phyloP scores from a whole-genome alignment of 2,888 invertebrate genomes.

The Aleiodes alternator region DNA sequence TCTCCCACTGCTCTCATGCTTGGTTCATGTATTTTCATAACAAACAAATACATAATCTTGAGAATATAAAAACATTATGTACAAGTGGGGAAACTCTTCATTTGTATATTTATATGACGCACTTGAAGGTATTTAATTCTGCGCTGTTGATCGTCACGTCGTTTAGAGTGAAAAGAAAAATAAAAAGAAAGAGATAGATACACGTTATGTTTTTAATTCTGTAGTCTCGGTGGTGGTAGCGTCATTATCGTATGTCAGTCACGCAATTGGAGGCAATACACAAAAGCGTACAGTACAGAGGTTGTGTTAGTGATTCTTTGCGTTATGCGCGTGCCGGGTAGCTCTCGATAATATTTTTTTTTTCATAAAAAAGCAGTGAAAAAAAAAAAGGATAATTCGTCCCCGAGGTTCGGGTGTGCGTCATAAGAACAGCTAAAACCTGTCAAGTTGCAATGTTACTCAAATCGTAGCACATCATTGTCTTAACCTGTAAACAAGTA shows the following conservation, averaged over 20 bases:
- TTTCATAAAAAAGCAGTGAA: background rate
- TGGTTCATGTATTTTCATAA: too few species aligned
- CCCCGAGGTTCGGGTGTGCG: background rate
- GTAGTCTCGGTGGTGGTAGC: background rate
- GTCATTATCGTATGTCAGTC: constrained; percentile 6
- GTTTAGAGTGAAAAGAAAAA: too few species aligned
- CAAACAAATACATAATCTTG: too few species aligned
- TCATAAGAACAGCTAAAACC: constrained; percentile 14
- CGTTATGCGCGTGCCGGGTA: constrained; percentile 19
- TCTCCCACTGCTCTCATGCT: too few species aligned
- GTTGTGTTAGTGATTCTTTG: constrained; percentile 4
- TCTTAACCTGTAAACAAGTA: background rate
- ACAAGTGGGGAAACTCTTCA: too few species aligned
- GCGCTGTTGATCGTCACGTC: too few species aligned
- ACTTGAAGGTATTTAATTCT: too few species aligned
- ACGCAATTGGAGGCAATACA: constrained; percentile 2
- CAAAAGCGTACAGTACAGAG: background rate
- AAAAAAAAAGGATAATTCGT: background rate
- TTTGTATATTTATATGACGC: too few species aligned
- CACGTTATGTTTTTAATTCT: too few species aligned
- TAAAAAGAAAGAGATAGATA: too few species aligned
- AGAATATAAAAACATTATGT: too few species aligned
- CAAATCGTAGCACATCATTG: background rate
- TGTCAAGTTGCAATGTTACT: constrained; percentile 19
- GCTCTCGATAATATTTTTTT: background rate